These are phyloP conservation scores for Muscicapa striata DNA, from an alignment of 2,797 vertebrate genomes.

Conservation along the genomic window DNA sequence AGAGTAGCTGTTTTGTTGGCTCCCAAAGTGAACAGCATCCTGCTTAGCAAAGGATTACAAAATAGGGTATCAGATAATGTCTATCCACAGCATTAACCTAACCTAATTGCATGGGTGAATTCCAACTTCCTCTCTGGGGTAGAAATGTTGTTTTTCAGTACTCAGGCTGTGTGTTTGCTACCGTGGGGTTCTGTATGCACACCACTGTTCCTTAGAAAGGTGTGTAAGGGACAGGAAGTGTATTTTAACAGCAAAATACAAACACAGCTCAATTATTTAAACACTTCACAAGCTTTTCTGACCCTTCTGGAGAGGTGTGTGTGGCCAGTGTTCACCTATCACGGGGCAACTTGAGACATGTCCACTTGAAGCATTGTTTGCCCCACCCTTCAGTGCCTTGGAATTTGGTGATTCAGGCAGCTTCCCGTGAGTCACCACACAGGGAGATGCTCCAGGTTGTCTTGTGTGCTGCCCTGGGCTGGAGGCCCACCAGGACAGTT, in stretches of 20 bases:
- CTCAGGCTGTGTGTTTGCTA: not conserved
- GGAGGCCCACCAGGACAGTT: not conserved
- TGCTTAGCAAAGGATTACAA: slow-evolving; percentile 42
- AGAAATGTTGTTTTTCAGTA: not conserved
- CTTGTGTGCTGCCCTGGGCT: not conserved
- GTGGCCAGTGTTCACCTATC: not conserved
- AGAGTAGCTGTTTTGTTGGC: slow-evolving; percentile 3
- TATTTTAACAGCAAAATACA: not conserved
- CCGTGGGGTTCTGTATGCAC: not conserved
- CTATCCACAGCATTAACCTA: not conserved
- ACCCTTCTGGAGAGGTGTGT: not conserved
- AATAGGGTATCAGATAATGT: not conserved
- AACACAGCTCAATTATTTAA: not conserved
- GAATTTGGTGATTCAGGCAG: not conserved
- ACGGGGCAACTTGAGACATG: not conserved
- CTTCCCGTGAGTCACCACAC: not conserved
- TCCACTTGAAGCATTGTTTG: not conserved
- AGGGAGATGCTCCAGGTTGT: not conserved
- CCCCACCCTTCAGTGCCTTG: not conserved
- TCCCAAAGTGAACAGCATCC: slow-evolving; percentile 6
- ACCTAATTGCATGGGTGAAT: slow-evolving; percentile 26
- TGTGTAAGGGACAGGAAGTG: not conserved
- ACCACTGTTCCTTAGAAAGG: not conserved
- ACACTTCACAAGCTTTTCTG: not conserved
- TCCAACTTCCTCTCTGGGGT: slow-evolving; percentile 8